phyloP scores from a whole-genome alignment of 1,140 invertebrate genomes.

The Portunus trituberculatus region DNA sequence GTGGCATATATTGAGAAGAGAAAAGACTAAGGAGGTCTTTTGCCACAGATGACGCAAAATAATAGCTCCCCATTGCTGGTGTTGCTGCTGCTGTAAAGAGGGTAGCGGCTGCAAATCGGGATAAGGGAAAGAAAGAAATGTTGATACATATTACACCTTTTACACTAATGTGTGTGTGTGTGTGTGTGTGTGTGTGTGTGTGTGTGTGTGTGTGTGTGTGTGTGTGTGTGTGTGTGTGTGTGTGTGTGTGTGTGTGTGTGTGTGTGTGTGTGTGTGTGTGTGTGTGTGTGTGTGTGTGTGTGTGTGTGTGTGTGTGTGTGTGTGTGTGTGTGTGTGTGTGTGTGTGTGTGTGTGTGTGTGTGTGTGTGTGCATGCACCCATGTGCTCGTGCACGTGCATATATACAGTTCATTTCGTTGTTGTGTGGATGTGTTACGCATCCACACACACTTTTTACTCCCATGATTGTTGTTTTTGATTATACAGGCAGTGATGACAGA shows the following conservation, averaged over 20 bases:
- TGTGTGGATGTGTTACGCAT: background rate
- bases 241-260: background rate
- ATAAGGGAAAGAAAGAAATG: background rate
- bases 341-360: too few species aligned
- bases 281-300: background rate
- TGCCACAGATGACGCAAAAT: too few species aligned
- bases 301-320: slow-evolving; percentile 29
- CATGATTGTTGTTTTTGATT: background rate
- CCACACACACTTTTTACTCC: background rate
- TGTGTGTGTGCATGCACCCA: background rate
- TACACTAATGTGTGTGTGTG: background rate
- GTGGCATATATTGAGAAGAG: too few species aligned
- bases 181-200: background rate
- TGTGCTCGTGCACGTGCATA: background rate
- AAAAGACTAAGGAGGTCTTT: too few species aligned
- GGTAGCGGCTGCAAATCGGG: background rate
- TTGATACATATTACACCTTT: too few species aligned
- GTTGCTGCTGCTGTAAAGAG: too few species aligned
- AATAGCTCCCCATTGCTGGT: too few species aligned
- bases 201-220: slow-evolving; percentile 42
- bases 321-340: background rate
- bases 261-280: background rate
- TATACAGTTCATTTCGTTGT: too few species aligned
- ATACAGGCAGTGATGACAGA: background rate
- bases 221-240: background rate